phyloP scores from a whole-genome alignment of 2,113 vertebrate species.

The Microcebus griseorufus region DNA sequence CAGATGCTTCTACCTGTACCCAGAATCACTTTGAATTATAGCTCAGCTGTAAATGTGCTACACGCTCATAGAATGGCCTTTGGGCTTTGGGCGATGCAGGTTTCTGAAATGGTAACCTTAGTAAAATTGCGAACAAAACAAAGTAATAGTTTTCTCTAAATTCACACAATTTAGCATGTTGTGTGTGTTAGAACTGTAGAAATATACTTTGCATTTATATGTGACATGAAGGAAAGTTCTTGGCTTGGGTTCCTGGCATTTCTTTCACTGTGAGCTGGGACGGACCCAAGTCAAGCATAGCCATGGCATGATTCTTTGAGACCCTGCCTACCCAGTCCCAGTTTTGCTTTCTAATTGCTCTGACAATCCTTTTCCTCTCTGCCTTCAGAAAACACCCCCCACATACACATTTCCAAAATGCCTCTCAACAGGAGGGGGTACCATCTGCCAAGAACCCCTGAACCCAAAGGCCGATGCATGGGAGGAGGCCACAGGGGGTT shows the following conservation, averaged over 20 bases:
- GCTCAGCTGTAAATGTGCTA: neutral
- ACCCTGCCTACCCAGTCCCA: neutral
- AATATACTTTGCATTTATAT: neutral
- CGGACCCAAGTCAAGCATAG: neutral
- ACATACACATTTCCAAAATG: neutral
- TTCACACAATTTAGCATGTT: neutral
- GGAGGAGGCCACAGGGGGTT: neutral
- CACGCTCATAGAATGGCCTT: fast-evolving
- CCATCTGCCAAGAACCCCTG: neutral
- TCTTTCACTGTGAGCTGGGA: neutral
- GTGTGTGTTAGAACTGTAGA: neutral
- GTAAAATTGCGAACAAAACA: neutral
- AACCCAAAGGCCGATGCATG: neutral
- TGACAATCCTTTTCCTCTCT: neutral
- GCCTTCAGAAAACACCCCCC: neutral
- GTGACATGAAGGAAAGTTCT: neutral
- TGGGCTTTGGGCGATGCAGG: neutral
- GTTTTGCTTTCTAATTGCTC: neutral
- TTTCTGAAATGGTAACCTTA: neutral
- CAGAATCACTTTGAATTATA: neutral
- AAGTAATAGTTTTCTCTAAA: neutral
- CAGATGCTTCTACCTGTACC: neutral
- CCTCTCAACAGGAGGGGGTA: fast-evolving
- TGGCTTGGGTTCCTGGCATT: neutral
- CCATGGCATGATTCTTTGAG: neutral